Base-by-base conservation (phyloP, 2,888 invertebrate genomes). In the Heliconius charithonia region DNA sequence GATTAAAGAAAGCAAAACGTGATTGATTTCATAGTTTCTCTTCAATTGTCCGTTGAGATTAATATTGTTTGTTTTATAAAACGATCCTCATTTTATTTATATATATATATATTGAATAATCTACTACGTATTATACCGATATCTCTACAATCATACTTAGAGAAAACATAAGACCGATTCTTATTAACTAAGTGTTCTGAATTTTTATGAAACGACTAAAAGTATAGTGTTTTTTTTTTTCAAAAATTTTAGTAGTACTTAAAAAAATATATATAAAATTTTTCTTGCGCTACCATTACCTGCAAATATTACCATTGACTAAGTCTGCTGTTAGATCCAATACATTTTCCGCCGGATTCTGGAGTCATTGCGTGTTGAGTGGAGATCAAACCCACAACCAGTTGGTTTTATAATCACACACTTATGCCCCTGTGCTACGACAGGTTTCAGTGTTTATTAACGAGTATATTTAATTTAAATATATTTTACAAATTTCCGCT, bases 1-100 rank as follows among this genome's bases (percentile, higher is more conserved):
- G 41, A 63, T 56, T 73, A 77, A 77, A 90, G 93, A 93, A 93
- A 93, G 93, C 87, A 88, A 89, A 86, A 86, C 92, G 90, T 93
- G 92, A 92, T 92, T 88, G 90, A 92, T 92, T 91, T 88, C 82
- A 84, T 83, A 90, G 88, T 93, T 93, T 92, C 92, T 91, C 93
- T 77, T 92, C 92, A 89, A 88, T 92, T 91, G 87, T 92, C 88
- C 67, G 63, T 63, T 41, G 32, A 59, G 71, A 72, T 25, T 65
- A 56, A 56, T 29, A 71, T 72, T 65, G 32, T 77, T 77, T 66
- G 51, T 63, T 66, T 65, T 25, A 71, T 51, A 51, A 77, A 77
- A 56, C 51, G 3, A 77, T 70, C 59, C 59, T 16, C 41, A 22
- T 76, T 70, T 72, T 72, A 72, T 72, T 59, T 56, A 32, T 29